Conservation (phyloP, 1,140 invertebrate genomes). For the Drosophila neocordata region DNA sequence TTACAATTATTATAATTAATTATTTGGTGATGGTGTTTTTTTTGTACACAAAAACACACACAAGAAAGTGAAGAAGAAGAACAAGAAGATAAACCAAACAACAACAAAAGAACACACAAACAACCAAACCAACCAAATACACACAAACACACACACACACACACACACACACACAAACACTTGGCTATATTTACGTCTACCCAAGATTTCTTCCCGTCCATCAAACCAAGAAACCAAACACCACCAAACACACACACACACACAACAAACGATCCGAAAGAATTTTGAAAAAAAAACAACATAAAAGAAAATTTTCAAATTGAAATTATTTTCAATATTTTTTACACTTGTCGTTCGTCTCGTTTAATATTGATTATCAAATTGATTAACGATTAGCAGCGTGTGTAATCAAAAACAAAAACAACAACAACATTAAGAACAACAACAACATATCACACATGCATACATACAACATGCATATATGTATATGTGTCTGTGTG, state of each 20-base stretch:
- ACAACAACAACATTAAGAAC: conserved; percentile 15
- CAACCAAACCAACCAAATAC: conserved; percentile 4
- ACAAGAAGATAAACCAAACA: too few relatives aligned
- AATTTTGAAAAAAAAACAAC: too few relatives aligned
- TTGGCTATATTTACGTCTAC: conserved; percentile 7
- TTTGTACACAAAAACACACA: conserved; percentile 26
- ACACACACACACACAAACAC: conserved; percentile 28
- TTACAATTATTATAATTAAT: conserved; percentile 2
- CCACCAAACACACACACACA: not conserved
- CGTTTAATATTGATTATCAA: not conserved
- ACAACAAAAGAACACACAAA: conserved; percentile 9
- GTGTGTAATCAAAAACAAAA: too few relatives aligned
- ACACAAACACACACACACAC: conserved; percentile 18
- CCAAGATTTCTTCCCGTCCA: not conserved
- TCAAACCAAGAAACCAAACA: not conserved
- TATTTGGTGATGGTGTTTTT: conserved; percentile 11
- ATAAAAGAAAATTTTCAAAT: not conserved
- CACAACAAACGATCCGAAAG: too few relatives aligned
- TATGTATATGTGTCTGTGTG: not conserved
- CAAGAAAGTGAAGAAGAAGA: too few relatives aligned
- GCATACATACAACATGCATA: conserved; percentile 17
- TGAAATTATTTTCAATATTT: not conserved
- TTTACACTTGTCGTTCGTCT: not conserved
- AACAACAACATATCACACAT: conserved; percentile 33
- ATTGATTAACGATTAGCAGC: not conserved